Evolutionary conservation across 2,888 invertebrate genomes (phyloP).

Genomic region (Masnerella sp.): DNA sequence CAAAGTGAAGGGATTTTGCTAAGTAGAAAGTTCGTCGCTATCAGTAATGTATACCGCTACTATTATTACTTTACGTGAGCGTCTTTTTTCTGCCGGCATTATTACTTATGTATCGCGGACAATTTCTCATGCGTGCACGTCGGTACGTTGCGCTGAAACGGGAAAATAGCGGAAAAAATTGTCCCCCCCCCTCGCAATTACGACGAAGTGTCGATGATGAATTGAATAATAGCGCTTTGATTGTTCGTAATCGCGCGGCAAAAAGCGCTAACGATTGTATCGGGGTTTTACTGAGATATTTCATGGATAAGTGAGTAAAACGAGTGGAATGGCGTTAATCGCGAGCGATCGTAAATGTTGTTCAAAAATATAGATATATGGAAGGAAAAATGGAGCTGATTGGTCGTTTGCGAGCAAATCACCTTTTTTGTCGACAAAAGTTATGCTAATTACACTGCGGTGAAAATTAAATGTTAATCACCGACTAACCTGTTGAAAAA

Average conservation of each 20-base stretch:
- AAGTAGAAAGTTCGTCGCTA: conserved; percentile 59
- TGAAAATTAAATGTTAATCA: too few species aligned
- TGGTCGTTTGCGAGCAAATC: too few species aligned
- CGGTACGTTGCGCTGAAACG: conserved; percentile 28
- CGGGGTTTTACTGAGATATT: conserved; percentile 22
- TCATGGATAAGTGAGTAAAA: conserved; percentile 36
- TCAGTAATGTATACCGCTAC: conserved; percentile 52
- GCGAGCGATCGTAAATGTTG: conserved; percentile 1
- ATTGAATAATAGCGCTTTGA: conserved; percentile 29
- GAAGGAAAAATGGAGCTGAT: too few species aligned
- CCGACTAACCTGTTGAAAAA: too few species aligned
- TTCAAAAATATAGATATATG: too few species aligned
- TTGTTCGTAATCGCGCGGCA: conserved; percentile 36
- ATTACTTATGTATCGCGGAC: conserved; percentile 59
- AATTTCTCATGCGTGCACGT: conserved; percentile 54
- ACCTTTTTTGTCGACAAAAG: too few species aligned
- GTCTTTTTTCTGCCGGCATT: conserved; percentile 51
- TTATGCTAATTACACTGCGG: too few species aligned
- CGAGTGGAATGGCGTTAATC: conserved; percentile 24
- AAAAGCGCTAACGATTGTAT: conserved; percentile 41
- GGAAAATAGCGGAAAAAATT: background rate
- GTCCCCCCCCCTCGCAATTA: too few species aligned
- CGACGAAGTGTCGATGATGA: conserved; percentile 25
- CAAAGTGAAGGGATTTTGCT: conserved; percentile 60
- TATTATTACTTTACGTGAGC: conserved; percentile 60